Conservation (phyloP, 2,113 vertebrate genomes). For the Cyprinus carpio region DNA sequence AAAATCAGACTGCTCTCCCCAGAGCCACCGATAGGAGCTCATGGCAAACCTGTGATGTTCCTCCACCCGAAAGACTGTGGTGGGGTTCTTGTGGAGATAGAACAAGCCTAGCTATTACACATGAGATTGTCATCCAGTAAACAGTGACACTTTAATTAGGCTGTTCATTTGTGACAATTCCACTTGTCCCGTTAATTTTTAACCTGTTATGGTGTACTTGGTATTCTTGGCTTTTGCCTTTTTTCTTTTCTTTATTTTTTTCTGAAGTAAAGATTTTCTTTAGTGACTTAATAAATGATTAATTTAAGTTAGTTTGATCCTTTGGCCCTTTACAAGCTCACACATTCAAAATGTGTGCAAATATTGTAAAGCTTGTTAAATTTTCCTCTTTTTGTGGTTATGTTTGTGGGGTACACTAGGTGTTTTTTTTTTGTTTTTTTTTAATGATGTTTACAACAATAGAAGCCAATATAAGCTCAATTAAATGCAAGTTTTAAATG, state of each 20-base stretch:
- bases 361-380: background rate
- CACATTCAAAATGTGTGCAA: background rate
- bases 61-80: conserved; percentile 97
- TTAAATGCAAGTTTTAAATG: background rate
- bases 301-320: background rate
- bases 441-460: background rate
- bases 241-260: background rate
- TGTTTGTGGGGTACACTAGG: background rate
- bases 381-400: background rate
- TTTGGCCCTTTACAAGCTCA: background rate
- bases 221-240: background rate
- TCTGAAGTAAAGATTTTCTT: background rate
- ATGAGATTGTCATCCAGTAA: background rate
- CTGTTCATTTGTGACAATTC: background rate
- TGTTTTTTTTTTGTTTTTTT: background rate
- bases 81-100: conserved; percentile 93
- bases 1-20: conserved; percentile 86
- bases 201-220: background rate
- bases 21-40: conserved; percentile 87
- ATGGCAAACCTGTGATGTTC: conserved; percentile 96
- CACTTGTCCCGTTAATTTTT: too few species aligned
- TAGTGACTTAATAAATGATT: background rate
- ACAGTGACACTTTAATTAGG: background rate
- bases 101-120: conserved; percentile 80
- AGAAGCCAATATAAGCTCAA: background rate